A percentile compares a stretch with the other conserved stretches of the same genome.
Conservation (phyloP, 2,113 vertebrate species). For the Paraplagusia blochii region DNA sequence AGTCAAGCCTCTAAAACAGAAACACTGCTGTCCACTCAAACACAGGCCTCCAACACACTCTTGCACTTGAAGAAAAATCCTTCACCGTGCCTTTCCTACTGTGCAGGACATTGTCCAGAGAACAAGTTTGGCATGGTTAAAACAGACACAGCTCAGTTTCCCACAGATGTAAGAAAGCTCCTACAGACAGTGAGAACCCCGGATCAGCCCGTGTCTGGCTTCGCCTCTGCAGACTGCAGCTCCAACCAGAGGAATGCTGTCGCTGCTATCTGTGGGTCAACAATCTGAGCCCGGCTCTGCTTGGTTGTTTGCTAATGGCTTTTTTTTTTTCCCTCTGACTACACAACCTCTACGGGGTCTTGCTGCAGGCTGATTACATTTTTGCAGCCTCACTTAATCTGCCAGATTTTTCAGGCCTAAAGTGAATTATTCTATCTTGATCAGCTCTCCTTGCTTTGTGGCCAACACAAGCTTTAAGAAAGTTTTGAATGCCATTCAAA, state of each 20-base stretch:
- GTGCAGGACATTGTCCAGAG: constrained; percentile 68
- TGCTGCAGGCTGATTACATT: constrained; percentile 26
- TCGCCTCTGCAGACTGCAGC: not conserved
- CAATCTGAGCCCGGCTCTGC: constrained; percentile 28
- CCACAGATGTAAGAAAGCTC: constrained; percentile 46
- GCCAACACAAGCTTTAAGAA: constrained; percentile 46
- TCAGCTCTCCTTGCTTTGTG: constrained; percentile 21
- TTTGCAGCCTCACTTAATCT: not conserved
- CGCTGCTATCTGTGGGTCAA: constrained; percentile 38
- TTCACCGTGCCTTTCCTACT: constrained; percentile 67
- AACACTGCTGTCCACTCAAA: not conserved
- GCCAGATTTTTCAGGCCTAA: constrained; percentile 8
- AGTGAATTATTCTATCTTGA: constrained; percentile 25
- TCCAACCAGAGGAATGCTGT: constrained; percentile 48
- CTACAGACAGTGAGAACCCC: constrained; percentile 25
- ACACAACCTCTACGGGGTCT: constrained; percentile 20
- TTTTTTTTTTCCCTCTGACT: not conserved
- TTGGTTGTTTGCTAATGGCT: constrained; percentile 41
- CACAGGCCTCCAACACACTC: constrained; percentile 4
- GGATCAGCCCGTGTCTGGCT: constrained; percentile 17
- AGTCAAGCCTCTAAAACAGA: not conserved
- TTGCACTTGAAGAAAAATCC: constrained; percentile 38
- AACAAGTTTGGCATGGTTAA: constrained; percentile 72
- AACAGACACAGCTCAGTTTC: constrained; percentile 46
- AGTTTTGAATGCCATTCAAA: constrained; percentile 38